Evolutionary conservation across 1,140 invertebrate genomes (phyloP), one percentile per base, ranked within the genome.

Genomic region (Linepithema humile): DNA sequence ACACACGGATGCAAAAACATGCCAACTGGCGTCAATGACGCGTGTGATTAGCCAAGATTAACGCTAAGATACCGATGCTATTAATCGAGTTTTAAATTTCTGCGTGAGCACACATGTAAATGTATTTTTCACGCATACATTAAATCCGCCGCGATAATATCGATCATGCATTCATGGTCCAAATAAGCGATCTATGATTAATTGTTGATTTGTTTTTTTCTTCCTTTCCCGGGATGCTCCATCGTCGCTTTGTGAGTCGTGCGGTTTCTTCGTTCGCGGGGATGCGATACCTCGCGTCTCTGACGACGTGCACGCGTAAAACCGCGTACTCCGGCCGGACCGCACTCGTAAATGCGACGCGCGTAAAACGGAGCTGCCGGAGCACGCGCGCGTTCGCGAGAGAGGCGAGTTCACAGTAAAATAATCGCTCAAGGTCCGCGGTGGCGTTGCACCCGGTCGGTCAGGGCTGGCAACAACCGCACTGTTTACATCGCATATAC

Each of bases 341-440:
- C 59, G 64, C 32, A 59, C 82, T 74, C 60, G 80, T 74, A 83
- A 86, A 83, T 59, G 78, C 86, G 57, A 70, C 23, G 84, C 78
- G 67, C 84, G 86, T 83, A 77, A 85, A 85, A 65, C 86, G 75
- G 57, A 55, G 62, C 62, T 32, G 62, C 35, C 29, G 59, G 64
- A 65, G 70, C 59, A 17, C 64, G 78, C 82, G 73, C 74, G 65
- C 40, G 15, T 62, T 70, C 57, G 50, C 50, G 70, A 35, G 43
- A 50, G 82, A 73, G 65, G 86, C 57, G 84, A 75, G 86, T 90
- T 92, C 89, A 88, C 90, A 92, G 93, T 93, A 93, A 94, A 94
- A 94, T 94, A 94, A 93, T 94, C 92, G 93, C 89, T 93, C 93
- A 93, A 94, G 93, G 93, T 93, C 92, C 91, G 89, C 85, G 86